These are phyloP conservation scores for Pachycephala philippinensis DNA, from an alignment of 2,113 vertebrate species.

Conservation along the genomic window DNA sequence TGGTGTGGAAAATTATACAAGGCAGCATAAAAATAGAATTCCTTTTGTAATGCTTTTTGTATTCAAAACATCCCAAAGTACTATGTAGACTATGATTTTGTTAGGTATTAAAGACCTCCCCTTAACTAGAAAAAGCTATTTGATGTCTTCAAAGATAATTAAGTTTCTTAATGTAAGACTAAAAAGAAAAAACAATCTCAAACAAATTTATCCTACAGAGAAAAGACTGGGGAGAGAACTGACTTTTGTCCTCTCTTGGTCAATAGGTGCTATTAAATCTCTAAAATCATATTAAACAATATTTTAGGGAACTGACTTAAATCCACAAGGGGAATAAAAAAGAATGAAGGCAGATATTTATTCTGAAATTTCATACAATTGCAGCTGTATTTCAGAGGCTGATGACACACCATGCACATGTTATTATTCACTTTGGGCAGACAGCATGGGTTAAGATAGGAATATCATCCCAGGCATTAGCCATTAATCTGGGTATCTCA, in stretches of 20 bases:
- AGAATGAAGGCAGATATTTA: background rate
- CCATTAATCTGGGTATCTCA: conserved; percentile 9
- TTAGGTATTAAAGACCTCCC: background rate
- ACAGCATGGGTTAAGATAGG: background rate
- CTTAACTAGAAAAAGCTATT: background rate
- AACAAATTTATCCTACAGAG: background rate
- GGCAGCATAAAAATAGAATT: background rate
- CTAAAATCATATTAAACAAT: conserved; percentile 25
- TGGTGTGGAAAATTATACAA: background rate
- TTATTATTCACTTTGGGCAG: background rate
- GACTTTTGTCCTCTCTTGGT: background rate
- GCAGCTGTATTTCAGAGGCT: background rate
- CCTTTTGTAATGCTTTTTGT: background rate
- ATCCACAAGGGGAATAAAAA: conserved; percentile 15
- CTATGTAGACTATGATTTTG: background rate
- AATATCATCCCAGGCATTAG: background rate
- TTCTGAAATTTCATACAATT: background rate
- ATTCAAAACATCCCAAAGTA: background rate
- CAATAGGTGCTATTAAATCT: background rate
- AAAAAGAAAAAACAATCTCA: background rate
- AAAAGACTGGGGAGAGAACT: background rate
- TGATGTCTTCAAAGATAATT: background rate
- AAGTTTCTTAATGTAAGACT: background rate
- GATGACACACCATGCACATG: background rate
- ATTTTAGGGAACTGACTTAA: conserved; percentile 34